Conservation (phyloP, 2,113 vertebrate genomes). For the Strix uralensis region DNA sequence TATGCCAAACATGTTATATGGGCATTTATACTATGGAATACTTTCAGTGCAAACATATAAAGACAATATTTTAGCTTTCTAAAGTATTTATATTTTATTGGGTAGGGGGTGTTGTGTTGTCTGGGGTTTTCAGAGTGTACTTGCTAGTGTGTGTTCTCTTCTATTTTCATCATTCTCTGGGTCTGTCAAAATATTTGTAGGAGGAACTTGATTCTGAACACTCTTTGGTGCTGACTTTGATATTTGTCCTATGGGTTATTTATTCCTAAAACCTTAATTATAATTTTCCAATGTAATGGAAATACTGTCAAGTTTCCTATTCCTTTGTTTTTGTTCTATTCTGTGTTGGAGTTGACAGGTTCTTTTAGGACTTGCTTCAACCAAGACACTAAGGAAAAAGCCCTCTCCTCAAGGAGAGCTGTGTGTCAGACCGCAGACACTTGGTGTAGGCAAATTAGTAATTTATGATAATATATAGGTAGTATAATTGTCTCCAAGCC, state of each 20-base stretch:
- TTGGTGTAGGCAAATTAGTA: neutral
- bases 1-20: neutral
- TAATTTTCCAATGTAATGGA: neutral
- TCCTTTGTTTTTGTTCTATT: constrained; percentile 28
- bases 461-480: neutral
- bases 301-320: neutral
- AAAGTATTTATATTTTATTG: too few relatives aligned
- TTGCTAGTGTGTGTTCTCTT: neutral
- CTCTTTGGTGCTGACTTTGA: neutral
- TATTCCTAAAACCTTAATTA: neutral
- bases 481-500: neutral
- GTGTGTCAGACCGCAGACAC: neutral
- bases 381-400: neutral
- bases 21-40: neutral
- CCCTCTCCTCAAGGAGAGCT: neutral
- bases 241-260: neutral
- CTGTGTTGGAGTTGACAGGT: neutral
- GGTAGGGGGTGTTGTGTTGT: too few relatives aligned
- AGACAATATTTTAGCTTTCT: too few relatives aligned
- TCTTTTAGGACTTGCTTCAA: neutral
- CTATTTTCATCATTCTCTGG: neutral
- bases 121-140: neutral
- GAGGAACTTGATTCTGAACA: neutral
- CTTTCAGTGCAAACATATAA: neutral
- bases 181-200: neutral